Percentiles rank a stretch among this genome's conserved stretches.
These are phyloP conservation scores for Rhagonycha lutea DNA, from an alignment of 2,888 invertebrate species.

Conservation along the genomic window DNA sequence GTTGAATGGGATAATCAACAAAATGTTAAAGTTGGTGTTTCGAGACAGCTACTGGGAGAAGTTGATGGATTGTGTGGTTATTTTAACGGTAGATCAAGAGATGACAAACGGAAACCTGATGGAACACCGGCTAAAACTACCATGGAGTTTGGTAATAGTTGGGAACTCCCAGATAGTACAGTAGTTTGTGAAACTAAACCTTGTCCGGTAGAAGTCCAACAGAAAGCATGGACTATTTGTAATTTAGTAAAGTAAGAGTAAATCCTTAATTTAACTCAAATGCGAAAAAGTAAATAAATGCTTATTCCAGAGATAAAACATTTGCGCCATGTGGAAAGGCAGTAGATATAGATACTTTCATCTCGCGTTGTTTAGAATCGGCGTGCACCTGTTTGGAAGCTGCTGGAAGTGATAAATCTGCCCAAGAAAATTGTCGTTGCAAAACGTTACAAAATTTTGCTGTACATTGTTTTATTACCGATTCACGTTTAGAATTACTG, in stretches of 20 bases:
- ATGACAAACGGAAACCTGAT: conserved; percentile 75
- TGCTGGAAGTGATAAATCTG: conserved; percentile 48
- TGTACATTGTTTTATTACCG: conserved; percentile 71
- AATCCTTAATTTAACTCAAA: conserved; percentile 22
- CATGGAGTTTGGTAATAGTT: conserved; percentile 76
- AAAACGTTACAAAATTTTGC: conserved; percentile 71
- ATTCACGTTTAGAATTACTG: conserved; percentile 66
- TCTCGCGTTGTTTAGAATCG: conserved; percentile 74
- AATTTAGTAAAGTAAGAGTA: conserved; percentile 66
- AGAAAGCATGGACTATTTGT: conserved; percentile 70
- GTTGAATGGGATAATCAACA: conserved; percentile 71
- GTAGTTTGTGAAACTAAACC: conserved; percentile 63
- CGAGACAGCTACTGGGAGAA: conserved; percentile 62
- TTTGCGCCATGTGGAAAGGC: conserved; percentile 67
- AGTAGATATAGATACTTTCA: conserved; percentile 70
- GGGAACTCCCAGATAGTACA: conserved; percentile 63
- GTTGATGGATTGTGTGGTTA: conserved; percentile 83
- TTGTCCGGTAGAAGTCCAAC: conserved; percentile 66
- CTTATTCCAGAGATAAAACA: conserved; percentile 59
- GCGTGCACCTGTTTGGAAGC: conserved; percentile 73
- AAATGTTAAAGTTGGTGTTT: conserved; percentile 68
- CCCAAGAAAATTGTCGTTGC: conserved; percentile 67
- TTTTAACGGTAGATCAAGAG: conserved; percentile 66
- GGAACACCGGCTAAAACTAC: conserved; percentile 66
- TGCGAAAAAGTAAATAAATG: background rate